phyloP scores from a whole-genome alignment of 2,797 vertebrate genomes.

The Squalus acanthias region DNA sequence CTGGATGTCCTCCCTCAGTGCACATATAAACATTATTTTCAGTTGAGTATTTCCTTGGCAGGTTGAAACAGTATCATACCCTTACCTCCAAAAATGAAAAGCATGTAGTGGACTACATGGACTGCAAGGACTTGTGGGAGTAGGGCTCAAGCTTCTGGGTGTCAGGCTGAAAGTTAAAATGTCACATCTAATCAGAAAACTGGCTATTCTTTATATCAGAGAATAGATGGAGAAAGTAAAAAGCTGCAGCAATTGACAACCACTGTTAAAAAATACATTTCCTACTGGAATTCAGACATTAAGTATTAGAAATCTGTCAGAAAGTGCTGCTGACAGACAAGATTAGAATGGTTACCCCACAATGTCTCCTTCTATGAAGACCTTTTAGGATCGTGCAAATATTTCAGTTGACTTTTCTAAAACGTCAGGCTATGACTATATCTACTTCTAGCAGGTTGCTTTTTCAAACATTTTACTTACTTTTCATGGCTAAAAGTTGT shows the following conservation, averaged over 20 bases:
- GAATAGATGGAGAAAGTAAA: slow-evolving; percentile 16
- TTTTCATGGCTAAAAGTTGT: background rate
- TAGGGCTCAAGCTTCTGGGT: slow-evolving; percentile 97
- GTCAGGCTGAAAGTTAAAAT: slow-evolving; percentile 98
- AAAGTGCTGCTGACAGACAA: background rate
- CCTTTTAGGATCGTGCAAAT: background rate
- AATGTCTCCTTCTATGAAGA: too few relatives aligned
- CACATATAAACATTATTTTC: background rate
- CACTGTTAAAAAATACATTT: background rate
- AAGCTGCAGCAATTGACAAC: background rate
- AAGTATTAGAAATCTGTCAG: background rate
- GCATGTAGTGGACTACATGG: slow-evolving; percentile 97
- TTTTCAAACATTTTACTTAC: background rate
- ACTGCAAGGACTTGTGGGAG: slow-evolving; percentile 98
- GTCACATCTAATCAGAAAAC: slow-evolving; percentile 35
- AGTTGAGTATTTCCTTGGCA: background rate
- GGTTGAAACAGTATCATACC: slow-evolving; percentile 45
- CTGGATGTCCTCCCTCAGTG: slow-evolving; percentile 46
- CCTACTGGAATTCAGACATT: slow-evolving; percentile 19
- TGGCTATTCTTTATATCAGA: slow-evolving; percentile 1
- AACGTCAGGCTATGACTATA: too few relatives aligned
- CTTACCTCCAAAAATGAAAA: slow-evolving; percentile 99
- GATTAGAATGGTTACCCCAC: background rate
- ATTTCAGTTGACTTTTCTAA: background rate
- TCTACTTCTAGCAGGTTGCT: background rate